Conservation (phyloP, 2,888 invertebrate species). For the Tetheella fluctuosa region DNA sequence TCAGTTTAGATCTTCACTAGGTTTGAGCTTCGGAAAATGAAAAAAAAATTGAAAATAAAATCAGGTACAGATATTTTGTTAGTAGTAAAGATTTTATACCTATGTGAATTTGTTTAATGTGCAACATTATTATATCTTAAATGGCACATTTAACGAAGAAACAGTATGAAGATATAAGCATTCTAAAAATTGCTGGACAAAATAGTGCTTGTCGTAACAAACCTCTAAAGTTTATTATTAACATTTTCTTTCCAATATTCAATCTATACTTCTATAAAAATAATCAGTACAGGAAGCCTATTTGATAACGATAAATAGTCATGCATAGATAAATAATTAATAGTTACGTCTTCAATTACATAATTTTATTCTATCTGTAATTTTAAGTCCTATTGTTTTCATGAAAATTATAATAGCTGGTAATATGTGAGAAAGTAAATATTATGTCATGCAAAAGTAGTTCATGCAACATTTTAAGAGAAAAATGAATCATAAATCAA, state of each 20-base stretch:
- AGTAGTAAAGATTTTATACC: slow-evolving; percentile 26
- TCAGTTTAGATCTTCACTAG: slow-evolving; percentile 48
- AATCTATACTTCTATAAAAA: not conserved
- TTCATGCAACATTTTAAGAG: slow-evolving; percentile 28
- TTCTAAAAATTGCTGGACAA: not conserved
- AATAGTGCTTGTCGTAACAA: not conserved
- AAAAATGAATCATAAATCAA: slow-evolving; percentile 29
- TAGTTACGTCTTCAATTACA: not conserved
- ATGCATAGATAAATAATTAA: not conserved
- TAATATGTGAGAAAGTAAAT: not conserved
- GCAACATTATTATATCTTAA: slow-evolving; percentile 32
- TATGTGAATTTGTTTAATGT: slow-evolving; percentile 41
- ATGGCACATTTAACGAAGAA: slow-evolving; percentile 38
- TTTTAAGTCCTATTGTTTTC: too few relatives aligned
- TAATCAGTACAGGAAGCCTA: not conserved
- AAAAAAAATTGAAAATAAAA: slow-evolving; percentile 32
- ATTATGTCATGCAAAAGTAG: not conserved
- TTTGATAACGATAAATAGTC: not conserved
- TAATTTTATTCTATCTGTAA: too few relatives aligned
- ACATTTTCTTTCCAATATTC: not conserved
- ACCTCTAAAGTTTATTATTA: not conserved
- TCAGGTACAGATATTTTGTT: slow-evolving; percentile 55
- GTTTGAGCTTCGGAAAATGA: slow-evolving; percentile 43
- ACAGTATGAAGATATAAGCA: not conserved
- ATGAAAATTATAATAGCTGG: too few relatives aligned